Conservation (phyloP, 2,797 vertebrate genomes). For the Fistularia tabacaria region DNA sequence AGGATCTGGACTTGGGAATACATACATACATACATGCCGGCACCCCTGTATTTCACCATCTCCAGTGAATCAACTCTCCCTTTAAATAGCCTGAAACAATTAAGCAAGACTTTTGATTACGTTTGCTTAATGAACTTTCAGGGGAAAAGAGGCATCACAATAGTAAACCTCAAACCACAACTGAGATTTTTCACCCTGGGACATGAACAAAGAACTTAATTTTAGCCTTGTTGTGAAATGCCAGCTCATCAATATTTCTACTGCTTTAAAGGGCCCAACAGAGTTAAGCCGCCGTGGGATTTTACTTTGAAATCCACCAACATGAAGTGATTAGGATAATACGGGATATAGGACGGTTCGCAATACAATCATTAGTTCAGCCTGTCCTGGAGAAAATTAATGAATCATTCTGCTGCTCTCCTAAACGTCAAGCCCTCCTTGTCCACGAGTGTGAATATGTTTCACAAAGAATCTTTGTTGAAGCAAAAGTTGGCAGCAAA, state of each 20-base stretch:
- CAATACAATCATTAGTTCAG: conserved; percentile 38
- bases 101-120: background rate
- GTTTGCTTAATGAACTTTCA: background rate
- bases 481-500: too few species aligned
- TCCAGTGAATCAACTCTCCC: too few species aligned
- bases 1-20: conserved; percentile 24
- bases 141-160: background rate
- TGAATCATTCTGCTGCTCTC: too few species aligned
- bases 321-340: conserved; percentile 39
- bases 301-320: conserved; percentile 18
- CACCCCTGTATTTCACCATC: too few species aligned
- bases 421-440: too few species aligned
- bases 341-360: conserved; percentile 4
- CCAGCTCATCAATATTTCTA: conserved; percentile 11
- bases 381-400: conserved; percentile 8
- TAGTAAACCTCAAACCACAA: background rate
- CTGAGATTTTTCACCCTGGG: conserved; percentile 2
- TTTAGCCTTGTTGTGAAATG: conserved; percentile 6
- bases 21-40: background rate
- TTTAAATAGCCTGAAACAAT: too few species aligned
- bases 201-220: background rate
- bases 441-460: too few species aligned
- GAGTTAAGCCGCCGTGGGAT: conserved; percentile 16
- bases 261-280: background rate
- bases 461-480: too few species aligned